Conservation (phyloP, 1,140 invertebrate genomes). For the Helicorthomorpha holstii region DNA sequence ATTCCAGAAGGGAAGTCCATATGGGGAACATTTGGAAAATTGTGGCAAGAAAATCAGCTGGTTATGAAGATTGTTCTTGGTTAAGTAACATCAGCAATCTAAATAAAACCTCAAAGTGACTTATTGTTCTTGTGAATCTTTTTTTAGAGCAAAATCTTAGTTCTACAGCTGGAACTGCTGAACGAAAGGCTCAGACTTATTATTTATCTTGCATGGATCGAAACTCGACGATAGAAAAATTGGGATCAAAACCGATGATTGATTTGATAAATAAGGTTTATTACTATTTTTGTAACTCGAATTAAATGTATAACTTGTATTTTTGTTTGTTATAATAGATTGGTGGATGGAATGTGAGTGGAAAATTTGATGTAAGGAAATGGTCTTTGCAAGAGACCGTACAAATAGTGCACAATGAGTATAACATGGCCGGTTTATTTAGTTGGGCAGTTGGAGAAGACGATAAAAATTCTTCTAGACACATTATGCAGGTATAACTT, state of each 20-base stretch:
- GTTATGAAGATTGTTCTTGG: conserved; percentile 77
- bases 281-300: neutral
- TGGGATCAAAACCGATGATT: conserved; percentile 61
- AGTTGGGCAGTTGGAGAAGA: conserved; percentile 82
- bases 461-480: conserved; percentile 70
- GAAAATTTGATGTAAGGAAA: conserved; percentile 28
- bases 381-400: conserved; percentile 62
- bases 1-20: conserved; percentile 74
- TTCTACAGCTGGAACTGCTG: conserved; percentile 48
- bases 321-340: conserved; percentile 10
- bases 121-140: neutral
- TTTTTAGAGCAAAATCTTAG: conserved; percentile 7
- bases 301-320: neutral
- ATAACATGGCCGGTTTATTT: conserved; percentile 76
- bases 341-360: conserved; percentile 19
- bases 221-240: conserved; percentile 72
- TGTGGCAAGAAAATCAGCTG: conserved; percentile 80
- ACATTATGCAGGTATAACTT: conserved; percentile 57
- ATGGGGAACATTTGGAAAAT: conserved; percentile 88
- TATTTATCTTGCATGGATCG: conserved; percentile 84
- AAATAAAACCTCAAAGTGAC: neutral
- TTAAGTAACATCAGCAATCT: conserved; percentile 7
- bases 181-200: conserved; percentile 74
- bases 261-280: conserved; percentile 42
- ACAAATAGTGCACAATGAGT: conserved; percentile 64